Evolutionary conservation across 2,888 invertebrate genomes (phyloP).

Genomic region (Scelioninae gen. 1): DNA sequence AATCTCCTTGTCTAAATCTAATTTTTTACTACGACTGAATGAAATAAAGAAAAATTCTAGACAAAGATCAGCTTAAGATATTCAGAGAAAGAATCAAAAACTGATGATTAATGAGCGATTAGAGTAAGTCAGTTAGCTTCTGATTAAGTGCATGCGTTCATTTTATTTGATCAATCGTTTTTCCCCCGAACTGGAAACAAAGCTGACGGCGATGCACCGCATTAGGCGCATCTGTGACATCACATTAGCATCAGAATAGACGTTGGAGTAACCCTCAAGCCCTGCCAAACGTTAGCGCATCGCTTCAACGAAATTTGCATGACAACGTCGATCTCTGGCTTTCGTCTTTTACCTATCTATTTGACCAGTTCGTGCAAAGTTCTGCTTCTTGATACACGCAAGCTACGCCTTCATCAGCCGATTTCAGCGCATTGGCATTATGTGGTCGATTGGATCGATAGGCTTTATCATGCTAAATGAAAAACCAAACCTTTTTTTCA

Average conservation of each 20-base stretch:
- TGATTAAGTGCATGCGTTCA: constrained; percentile 25
- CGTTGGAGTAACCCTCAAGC: constrained; percentile 83
- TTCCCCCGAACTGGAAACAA: constrained; percentile 39
- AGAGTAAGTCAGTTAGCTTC: constrained; percentile 9
- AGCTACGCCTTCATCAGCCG: constrained; percentile 1
- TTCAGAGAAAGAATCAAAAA: background rate
- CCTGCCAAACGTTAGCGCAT: constrained; percentile 43
- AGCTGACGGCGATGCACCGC: constrained; percentile 34
- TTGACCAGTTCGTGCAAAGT: constrained; percentile 37
- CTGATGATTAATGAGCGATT: constrained; percentile 30
- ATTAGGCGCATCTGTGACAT: constrained; percentile 67
- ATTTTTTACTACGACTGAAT: too few relatives aligned
- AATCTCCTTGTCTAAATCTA: too few relatives aligned
- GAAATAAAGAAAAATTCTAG: background rate
- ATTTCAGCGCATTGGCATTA: constrained; percentile 2
- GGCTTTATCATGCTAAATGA: constrained; percentile 24
- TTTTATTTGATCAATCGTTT: constrained; percentile 47
- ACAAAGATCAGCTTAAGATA: constrained; percentile 1
- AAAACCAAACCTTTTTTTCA: constrained; percentile 18
- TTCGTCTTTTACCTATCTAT: constrained; percentile 39
- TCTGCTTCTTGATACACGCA: constrained; percentile 37
- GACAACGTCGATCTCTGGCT: constrained; percentile 52
- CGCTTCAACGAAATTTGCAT: constrained; percentile 51
- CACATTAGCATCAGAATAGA: constrained; percentile 88
- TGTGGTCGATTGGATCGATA: constrained; percentile 16